These are phyloP conservation scores for Pandemis heparana DNA, from an alignment of 2,888 invertebrate species.

Conservation along the genomic window DNA sequence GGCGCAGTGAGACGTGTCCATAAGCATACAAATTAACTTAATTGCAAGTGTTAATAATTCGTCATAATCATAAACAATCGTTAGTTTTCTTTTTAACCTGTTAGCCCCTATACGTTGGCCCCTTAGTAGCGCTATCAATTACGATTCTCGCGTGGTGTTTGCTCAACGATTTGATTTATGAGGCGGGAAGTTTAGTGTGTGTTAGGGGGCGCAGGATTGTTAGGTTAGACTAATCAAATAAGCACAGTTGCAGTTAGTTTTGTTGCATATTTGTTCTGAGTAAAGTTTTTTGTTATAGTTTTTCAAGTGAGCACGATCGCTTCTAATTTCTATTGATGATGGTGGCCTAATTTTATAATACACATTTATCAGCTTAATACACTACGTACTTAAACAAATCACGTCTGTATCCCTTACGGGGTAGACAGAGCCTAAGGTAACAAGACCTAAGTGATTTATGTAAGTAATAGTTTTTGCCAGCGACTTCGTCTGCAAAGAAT, in stretches of 20 bases:
- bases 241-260: background rate
- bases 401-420: too few species aligned
- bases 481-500: too few species aligned
- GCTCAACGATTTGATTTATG: constrained; percentile 41
- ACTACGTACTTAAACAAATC: too few species aligned
- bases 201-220: constrained; percentile 9
- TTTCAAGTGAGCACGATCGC: background rate
- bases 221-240: background rate
- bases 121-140: constrained; percentile 38
- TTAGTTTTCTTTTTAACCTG: constrained; percentile 19
- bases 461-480: too few species aligned
- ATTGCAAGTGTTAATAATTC: too few species aligned
- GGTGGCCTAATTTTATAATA: too few species aligned
- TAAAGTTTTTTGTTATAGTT: background rate
- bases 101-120: constrained; percentile 12
- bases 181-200: constrained; percentile 35
- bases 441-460: too few species aligned
- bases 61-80: background rate
- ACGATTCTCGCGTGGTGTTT: constrained; percentile 27
- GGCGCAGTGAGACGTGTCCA: too few species aligned
- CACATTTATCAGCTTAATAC: too few species aligned
- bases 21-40: too few species aligned
- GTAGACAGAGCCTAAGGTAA: too few species aligned
- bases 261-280: background rate
- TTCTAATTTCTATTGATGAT: too few species aligned